These are phyloP conservation scores for Crax fasciolata DNA, from an alignment of 2,797 vertebrate species.

Conservation along the genomic window DNA sequence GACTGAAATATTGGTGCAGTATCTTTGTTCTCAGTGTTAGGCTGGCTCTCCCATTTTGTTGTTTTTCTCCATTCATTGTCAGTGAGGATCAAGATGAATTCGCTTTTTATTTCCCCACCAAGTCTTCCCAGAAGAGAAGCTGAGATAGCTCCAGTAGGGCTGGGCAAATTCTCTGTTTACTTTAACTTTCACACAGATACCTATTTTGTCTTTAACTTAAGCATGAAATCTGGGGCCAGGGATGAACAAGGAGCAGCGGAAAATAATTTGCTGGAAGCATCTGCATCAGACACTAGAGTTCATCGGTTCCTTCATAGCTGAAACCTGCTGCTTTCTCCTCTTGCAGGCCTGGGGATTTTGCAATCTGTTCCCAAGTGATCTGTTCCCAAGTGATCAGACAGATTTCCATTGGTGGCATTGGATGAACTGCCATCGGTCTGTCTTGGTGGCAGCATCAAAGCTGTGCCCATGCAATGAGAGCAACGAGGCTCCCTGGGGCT, in stretches of 20 bases:
- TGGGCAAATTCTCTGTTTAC: slow-evolving; percentile 1
- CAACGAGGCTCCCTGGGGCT: not conserved
- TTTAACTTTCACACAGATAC: not conserved
- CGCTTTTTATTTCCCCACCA: not conserved
- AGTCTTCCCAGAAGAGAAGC: not conserved
- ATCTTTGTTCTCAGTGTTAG: slow-evolving; percentile 59
- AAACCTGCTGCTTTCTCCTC: not conserved
- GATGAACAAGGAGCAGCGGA: not conserved
- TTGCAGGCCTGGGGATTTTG: not conserved
- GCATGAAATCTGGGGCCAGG: not conserved
- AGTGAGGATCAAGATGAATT: slow-evolving; percentile 33
- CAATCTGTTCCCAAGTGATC: not conserved
- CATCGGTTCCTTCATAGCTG: not conserved
- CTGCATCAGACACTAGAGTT: not conserved
- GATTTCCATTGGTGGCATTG: not conserved
- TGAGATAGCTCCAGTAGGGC: not conserved
- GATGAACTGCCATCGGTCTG: not conserved
- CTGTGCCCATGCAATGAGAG: not conserved
- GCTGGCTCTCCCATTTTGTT: slow-evolving; percentile 23
- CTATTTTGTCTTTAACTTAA: not conserved
- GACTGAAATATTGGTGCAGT: slow-evolving; percentile 47
- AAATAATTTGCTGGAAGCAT: slow-evolving; percentile 6
- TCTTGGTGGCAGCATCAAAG: not conserved
- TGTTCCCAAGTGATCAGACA: fast-evolving
- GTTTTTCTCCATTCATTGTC: not conserved